These are phyloP conservation scores for Platysteira castanea DNA, from an alignment of 2,113 vertebrate species.

Conservation along the genomic window DNA sequence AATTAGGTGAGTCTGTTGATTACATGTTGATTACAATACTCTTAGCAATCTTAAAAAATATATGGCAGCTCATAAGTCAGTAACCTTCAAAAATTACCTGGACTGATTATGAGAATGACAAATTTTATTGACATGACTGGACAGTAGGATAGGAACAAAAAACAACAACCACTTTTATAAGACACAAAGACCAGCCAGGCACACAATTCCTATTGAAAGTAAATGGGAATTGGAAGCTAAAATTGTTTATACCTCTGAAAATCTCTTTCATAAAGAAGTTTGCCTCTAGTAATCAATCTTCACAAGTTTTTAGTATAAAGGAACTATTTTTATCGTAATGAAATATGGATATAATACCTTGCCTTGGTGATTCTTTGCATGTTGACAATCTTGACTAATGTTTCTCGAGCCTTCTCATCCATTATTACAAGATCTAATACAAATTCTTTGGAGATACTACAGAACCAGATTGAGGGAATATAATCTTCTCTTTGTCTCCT, in stretches of 20 bases:
- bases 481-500: not conserved
- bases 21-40: not conserved
- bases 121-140: not conserved
- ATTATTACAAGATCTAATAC: slow-evolving; percentile 21
- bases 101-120: not conserved
- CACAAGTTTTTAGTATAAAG: not conserved
- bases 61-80: not conserved
- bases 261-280: not conserved
- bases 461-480: not conserved
- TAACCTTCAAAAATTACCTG: not conserved
- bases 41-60: not conserved
- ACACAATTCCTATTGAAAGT: not conserved
- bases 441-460: not conserved
- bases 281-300: slow-evolving; percentile 15
- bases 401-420: not conserved
- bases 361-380: slow-evolving; percentile 11
- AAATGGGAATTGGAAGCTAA: not conserved
- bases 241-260: not conserved
- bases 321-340: slow-evolving; percentile 40
- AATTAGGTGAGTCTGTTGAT: not conserved
- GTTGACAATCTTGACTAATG: slow-evolving; percentile 50
- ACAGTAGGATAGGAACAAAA: not conserved
- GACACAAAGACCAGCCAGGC: not conserved
- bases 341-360: slow-evolving; percentile 44
- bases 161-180: not conserved